These are phyloP conservation scores for Phyto melanocephala DNA, from an alignment of 2,888 invertebrate species.

Conservation along the genomic window DNA sequence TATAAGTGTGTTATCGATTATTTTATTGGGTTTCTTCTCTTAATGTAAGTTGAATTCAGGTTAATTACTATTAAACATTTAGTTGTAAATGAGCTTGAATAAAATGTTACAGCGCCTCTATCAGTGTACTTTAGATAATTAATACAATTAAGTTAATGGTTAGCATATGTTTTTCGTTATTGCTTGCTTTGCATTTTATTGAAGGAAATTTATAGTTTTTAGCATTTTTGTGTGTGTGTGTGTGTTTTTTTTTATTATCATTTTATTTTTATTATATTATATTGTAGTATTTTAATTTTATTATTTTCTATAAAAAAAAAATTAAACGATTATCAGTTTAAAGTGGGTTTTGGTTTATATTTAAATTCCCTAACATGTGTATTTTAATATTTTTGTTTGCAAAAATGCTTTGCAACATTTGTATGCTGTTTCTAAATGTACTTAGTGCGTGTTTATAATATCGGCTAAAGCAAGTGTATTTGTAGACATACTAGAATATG, in stretches of 20 bases:
- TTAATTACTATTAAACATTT: constrained; percentile 49
- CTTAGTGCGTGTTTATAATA: too few species aligned
- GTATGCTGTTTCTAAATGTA: neutral
- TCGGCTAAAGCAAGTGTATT: too few species aligned
- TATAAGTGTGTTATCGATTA: constrained; percentile 11
- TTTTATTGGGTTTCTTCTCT: constrained; percentile 1
- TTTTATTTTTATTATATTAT: too few species aligned
- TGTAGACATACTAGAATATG: too few species aligned
- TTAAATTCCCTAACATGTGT: constrained; percentile 59
- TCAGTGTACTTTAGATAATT: constrained; percentile 58
- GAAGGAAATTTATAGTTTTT: constrained; percentile 59
- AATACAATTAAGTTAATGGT: constrained; percentile 59
- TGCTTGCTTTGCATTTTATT: constrained; percentile 47
- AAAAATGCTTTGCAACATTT: constrained; percentile 17
- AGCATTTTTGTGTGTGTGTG: neutral
- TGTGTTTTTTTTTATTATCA: constrained; percentile 6
- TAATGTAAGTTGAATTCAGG: constrained; percentile 42
- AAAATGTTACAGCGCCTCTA: constrained; percentile 6
- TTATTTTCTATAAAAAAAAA: constrained; percentile 34
- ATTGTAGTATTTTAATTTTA: constrained; percentile 26
- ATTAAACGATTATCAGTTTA: constrained; percentile 60
- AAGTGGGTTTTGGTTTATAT: constrained; percentile 58
- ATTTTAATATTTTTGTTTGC: constrained; percentile 16
- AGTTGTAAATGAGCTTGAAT: constrained; percentile 62
- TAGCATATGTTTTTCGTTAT: constrained; percentile 29